phyloP scores from a whole-genome alignment of 1,140 invertebrate genomes.

The Drosophila persimilis region DNA sequence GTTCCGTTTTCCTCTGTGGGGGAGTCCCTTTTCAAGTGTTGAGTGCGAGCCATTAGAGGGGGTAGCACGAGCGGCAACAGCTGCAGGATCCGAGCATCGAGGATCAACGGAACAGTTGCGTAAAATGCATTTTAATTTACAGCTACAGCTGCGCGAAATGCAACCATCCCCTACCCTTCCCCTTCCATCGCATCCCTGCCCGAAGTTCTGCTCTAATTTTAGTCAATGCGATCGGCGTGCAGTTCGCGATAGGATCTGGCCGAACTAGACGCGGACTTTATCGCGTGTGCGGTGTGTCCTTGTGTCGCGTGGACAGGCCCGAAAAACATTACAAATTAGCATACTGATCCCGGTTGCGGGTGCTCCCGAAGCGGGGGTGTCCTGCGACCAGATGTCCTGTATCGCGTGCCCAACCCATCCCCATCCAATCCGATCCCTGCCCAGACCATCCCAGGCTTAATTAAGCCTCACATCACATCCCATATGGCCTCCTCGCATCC shows the following conservation, averaged over 20 bases:
- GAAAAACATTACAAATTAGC: slow-evolving; percentile 56
- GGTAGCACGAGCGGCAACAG: slow-evolving; percentile 40
- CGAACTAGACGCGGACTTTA: slow-evolving; percentile 50
- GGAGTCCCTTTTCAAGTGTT: slow-evolving; percentile 75
- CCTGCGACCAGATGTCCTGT: slow-evolving; percentile 20
- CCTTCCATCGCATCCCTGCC: not conserved
- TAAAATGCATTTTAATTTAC: slow-evolving; percentile 82
- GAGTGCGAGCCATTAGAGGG: slow-evolving; percentile 72
- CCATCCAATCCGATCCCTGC: not conserved
- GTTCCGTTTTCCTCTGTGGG: slow-evolving; percentile 32
- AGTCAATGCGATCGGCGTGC: slow-evolving; percentile 34
- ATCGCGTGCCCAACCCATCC: slow-evolving; percentile 30
- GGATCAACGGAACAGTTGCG: slow-evolving; percentile 60
- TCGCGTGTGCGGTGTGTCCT: slow-evolving; percentile 67
- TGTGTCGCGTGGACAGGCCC: slow-evolving; percentile 61
- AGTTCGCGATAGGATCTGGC: slow-evolving; percentile 23
- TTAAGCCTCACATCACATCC: slow-evolving; percentile 45
- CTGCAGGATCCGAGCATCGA: slow-evolving; percentile 43
- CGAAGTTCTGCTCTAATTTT: slow-evolving; percentile 50
- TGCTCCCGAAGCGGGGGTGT: slow-evolving; percentile 33
- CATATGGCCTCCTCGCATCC: slow-evolving; percentile 58
- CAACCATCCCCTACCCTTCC: slow-evolving; percentile 22
- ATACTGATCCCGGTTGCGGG: slow-evolving; percentile 35
- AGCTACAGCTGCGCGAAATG: slow-evolving; percentile 67
- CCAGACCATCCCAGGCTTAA: slow-evolving; percentile 26